A percentile compares a stretch with the other conserved stretches of the same genome.
These are phyloP conservation scores for Pachyramphus minor DNA, from an alignment of 2,113 vertebrate species.

Conservation along the genomic window DNA sequence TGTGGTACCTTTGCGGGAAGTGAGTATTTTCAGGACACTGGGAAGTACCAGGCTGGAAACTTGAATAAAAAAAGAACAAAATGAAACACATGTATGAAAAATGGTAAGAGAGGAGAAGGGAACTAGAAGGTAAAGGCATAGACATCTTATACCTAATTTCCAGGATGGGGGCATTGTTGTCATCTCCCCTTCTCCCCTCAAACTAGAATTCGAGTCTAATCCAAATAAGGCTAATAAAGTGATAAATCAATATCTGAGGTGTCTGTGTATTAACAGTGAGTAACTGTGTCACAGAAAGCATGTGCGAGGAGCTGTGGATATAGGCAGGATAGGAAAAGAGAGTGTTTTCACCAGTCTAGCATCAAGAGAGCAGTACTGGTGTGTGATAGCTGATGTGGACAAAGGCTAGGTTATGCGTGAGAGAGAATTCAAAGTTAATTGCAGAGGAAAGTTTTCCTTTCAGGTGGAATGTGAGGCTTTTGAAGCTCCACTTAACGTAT, in stretches of 20 bases:
- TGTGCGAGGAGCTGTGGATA: not conserved
- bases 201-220: not conserved
- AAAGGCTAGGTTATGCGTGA: not conserved
- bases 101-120: accelerated
- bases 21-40: not conserved
- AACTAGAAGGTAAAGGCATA: not conserved
- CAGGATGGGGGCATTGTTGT: not conserved
- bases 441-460: not conserved
- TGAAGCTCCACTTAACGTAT: not conserved
- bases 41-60: not conserved
- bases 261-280: not conserved
- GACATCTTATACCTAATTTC: not conserved
- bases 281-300: not conserved
- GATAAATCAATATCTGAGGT: not conserved
- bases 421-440: not conserved
- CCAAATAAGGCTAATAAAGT: not conserved
- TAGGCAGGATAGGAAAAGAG: not conserved
- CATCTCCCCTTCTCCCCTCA: accelerated
- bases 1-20: not conserved
- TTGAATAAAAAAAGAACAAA: not conserved
- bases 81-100: not conserved
- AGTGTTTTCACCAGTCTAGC: not conserved
- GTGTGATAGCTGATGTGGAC: not conserved
- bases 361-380: not conserved
- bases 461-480: not conserved